Percentiles rank a stretch among this genome's conserved stretches.
phyloP scores from a whole-genome alignment of 2,888 invertebrate species.

The Papilio gigon region DNA sequence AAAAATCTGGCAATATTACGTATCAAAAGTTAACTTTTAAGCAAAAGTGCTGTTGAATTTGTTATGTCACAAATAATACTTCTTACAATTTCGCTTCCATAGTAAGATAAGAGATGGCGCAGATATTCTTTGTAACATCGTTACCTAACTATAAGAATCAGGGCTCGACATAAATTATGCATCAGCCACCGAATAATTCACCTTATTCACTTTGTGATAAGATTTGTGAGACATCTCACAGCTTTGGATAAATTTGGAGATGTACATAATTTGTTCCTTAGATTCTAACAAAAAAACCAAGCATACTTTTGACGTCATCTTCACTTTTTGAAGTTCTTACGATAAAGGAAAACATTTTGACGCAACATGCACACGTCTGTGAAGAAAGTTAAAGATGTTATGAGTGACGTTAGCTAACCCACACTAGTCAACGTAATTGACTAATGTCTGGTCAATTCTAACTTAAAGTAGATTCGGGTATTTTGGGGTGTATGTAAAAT shows the following conservation, averaged over 20 bases:
- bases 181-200: constrained; percentile 19
- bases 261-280: constrained; percentile 5
- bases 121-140: constrained; percentile 17
- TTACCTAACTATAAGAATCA: constrained; percentile 26
- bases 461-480: background rate
- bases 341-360: background rate
- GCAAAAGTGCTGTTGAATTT: background rate
- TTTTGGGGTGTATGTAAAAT: background rate
- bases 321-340: background rate
- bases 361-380: too few relatives aligned
- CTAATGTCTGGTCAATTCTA: background rate
- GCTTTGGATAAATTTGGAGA: constrained; percentile 23
- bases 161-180: constrained; percentile 31
- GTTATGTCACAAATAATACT: background rate
- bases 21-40: too few relatives aligned
- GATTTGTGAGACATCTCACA: constrained; percentile 24
- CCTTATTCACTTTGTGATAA: constrained; percentile 30
- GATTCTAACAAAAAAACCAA: background rate
- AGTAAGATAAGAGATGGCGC: background rate
- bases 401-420: background rate
- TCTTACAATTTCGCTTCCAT: background rate
- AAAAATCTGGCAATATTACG: too few relatives aligned
- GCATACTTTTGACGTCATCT: too few relatives aligned
- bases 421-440: background rate
- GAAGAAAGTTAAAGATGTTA: background rate